Conservation (phyloP, 2,797 vertebrate species). For the Darevskia nairensis region DNA sequence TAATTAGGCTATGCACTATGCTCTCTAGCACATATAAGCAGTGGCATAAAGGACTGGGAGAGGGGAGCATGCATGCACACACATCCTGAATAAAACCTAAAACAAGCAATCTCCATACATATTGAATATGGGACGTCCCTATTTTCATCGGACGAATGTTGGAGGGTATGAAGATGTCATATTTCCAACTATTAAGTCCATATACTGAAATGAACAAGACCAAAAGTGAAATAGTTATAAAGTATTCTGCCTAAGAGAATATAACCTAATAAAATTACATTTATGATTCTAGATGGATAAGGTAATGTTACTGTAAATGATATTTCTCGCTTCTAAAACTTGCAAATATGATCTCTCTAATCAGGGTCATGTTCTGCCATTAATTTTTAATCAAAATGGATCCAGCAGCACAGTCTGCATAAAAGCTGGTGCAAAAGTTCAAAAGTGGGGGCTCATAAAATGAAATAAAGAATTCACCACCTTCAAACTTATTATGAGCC, state of each 20-base stretch:
- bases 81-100: too few species aligned
- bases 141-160: too few species aligned
- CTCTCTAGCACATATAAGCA: too few species aligned
- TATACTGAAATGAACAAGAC: not conserved
- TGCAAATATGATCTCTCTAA: not conserved
- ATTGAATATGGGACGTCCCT: too few species aligned
- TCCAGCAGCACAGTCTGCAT: not conserved
- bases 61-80: too few species aligned
- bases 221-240: not conserved
- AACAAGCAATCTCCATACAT: too few species aligned
- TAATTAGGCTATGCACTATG: too few species aligned
- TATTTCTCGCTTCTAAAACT: not conserved
- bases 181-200: not conserved
- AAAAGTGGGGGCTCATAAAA: not conserved
- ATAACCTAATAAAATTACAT: slow-evolving; percentile 15
- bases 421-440: not conserved
- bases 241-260: not conserved
- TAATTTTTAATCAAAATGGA: slow-evolving; percentile 54
- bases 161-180: too few species aligned
- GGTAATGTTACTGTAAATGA: not conserved
- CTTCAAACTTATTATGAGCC: not conserved
- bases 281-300: not conserved
- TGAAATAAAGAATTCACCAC: not conserved
- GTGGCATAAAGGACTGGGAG: too few species aligned
- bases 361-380: not conserved